Evolutionary conservation across 2,888 invertebrate genomes (phyloP).

Genomic region (Ommatoiulus sabulosus): DNA sequence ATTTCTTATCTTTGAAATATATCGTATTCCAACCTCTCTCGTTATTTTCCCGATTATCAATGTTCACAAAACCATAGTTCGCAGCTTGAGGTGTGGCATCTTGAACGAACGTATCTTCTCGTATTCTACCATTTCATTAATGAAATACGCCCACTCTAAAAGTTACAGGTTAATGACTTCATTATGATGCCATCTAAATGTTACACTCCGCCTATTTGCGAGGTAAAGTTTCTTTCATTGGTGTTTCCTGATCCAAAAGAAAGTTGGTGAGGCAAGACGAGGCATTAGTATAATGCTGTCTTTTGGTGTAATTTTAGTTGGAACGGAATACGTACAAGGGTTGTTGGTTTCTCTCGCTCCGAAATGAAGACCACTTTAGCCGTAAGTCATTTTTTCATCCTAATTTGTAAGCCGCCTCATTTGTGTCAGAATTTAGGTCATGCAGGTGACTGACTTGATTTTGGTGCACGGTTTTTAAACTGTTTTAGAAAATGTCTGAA

Average conservation of each 20-base stretch:
- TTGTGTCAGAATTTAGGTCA: neutral
- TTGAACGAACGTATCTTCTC: neutral
- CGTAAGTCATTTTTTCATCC: neutral
- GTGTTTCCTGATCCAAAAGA: conserved; percentile 5
- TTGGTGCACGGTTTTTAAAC: neutral
- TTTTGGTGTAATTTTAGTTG: neutral
- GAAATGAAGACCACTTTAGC: neutral
- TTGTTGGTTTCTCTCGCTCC: neutral
- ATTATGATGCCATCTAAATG: neutral
- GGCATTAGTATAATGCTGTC: neutral
- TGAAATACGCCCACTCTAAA: neutral
- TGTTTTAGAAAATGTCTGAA: too few species aligned
- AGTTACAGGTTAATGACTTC: neutral
- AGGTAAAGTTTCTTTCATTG: neutral
- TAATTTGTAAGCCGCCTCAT: neutral
- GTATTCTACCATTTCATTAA: neutral
- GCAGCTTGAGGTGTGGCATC: neutral
- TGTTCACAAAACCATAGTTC: too few species aligned
- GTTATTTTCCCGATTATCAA: neutral
- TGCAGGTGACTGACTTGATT: neutral
- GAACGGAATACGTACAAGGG: neutral
- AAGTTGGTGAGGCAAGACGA: neutral
- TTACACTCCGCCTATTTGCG: neutral
- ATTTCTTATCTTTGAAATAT: neutral
- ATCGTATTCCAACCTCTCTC: neutral